Base-by-base conservation (phyloP, 2,888 invertebrate genomes). In the Thera obeliscata region DNA sequence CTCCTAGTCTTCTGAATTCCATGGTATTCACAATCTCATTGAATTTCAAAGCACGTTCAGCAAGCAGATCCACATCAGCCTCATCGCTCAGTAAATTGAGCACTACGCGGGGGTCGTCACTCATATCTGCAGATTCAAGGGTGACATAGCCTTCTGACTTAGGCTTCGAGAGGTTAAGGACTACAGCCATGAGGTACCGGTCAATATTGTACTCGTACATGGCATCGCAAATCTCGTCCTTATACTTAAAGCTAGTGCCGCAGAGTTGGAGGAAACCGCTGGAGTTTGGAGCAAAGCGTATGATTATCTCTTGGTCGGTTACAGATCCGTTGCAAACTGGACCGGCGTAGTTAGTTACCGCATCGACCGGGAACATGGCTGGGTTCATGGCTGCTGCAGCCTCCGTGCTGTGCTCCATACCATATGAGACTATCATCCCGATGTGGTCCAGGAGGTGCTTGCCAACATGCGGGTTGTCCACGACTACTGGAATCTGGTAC, bases 151-250 rank as follows among this genome's bases (percentile, higher is more conserved):
- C 83, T 0, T 9, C 36, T 3, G 82, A 83, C n/a, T 58, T 41
- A 3, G 81, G 80, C 41, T 76, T 74, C 48, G 77, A 48, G 3
- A 70, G 3, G 55, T 74, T 74, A 0, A 55, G 12, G 0, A 77
- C 64, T 0, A 38, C 59, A 55, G 74, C 61, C 0, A 80, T 9
- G 5, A 73, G 9, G 0, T 66, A 66, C 5, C 63, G 74, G 0
- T 67, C 68, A 2, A 43, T 58, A 52, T 72, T 76, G 5, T 70
- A 71, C 6, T 66, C 65, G 22, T 72, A 70, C 6, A 79, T 69
- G 22, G 67, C 76, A 22, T 83, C 71, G 49, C 81, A 83, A 49
- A 85, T 74, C 0, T 71, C 63, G 12, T 74, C 58, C 0, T 74
- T 66, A 36, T 80, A 82, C 4, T 79, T 78, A 2, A 81, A 77